Evolutionary conservation across 2,888 invertebrate genomes (phyloP), one percentile per base, ranked within the genome.

Genomic region (Drosophila mercatorum): DNA sequence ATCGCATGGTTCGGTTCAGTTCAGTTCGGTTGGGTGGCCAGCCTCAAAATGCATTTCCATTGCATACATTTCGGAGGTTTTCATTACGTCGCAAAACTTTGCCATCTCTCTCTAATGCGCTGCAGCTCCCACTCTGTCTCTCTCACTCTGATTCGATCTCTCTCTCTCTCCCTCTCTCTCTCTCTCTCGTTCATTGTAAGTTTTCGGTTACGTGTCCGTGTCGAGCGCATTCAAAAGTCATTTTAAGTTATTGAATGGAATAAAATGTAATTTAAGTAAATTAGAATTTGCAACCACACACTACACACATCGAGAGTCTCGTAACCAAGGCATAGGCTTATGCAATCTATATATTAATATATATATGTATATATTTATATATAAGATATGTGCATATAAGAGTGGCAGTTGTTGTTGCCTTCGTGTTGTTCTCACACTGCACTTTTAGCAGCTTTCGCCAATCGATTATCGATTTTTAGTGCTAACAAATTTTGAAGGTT

Each of bases 21-120:
- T 72, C 47, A 28, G 62, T 64, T 75, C 56, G 66, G 56, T 43
- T 62, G 75, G 68, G 68, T 44, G 74, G 68, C 52, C 46, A 57
- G 64, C 76, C 75, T 70, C 47, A 80, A 90, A 91, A 90, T 91
- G 91, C 90, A 91, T 89, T 86, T 77, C 75, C 86, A 80, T 88
- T 88, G 90, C 90, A 88, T 85, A 90, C 89, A 89, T 89, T 90
- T 80, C 80, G 81, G 80, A 85, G 90, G 81, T 83, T 86, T 86
- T 86, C 86, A 88, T 86, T 86, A 86, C 90, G 89, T 88, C 82
- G 89, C 76, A 80, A 76, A 76, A 77, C 72, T 80, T 82, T 78
- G 64, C 59, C 68, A 38, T 76, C 76, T 79, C 76, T 40, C 28
- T 79, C 74, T 65, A 8, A n/a, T 6, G 11, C 12, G 14, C 11